Evolutionary conservation across 2,797 vertebrate genomes (phyloP), one percentile per base, ranked within the genome.

Genomic region (Bovichtus variegatus): DNA sequence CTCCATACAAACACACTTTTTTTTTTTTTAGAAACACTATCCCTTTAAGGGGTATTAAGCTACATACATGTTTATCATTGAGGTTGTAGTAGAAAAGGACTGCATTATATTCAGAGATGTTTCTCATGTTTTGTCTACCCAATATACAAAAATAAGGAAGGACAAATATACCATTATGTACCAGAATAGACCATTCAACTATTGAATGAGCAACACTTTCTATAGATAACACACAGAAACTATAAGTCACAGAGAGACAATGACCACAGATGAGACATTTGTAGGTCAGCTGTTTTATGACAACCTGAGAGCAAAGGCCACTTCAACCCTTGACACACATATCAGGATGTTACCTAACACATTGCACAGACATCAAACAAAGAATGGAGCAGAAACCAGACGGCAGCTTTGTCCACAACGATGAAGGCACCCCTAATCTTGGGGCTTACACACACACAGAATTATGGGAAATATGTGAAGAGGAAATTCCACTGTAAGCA

Each of bases 401-500:
- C 1, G 21, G 19, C 47, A 16, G 54, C 54, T 38, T 34, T 2
- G 31, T 40, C 25, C 3, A 6, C 40, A 47, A n/a, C 5, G 2
- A 9, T 2, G 19, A 29, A 40, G 27, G 36, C 43, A 21, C 54
- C 27, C 21, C 50, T 36, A 46, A 71, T 29, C 23, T 36, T 13
- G 1, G 27, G 3, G 82, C 27, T 57, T 38, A 44, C 31, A 66
- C 10, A 66, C 9, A 69, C 47, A 71, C 19, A 38, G 47, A 61
- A 67, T 57, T 43, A 36, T 66, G 23, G 63, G 15, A 88, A 88
- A 82, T 71, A 88, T 86, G 73, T 63, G 55, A 83, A 70, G 73
- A 91, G 83, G 87, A 92, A 91, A 92, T 87, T 74, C 71, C 87
- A 85, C 25, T 79, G 51, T 41, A 64, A 76, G 57, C 55, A 31